Base-by-base conservation (phyloP, 2,888 invertebrate genomes). In the Drosophila acutilabella region DNA sequence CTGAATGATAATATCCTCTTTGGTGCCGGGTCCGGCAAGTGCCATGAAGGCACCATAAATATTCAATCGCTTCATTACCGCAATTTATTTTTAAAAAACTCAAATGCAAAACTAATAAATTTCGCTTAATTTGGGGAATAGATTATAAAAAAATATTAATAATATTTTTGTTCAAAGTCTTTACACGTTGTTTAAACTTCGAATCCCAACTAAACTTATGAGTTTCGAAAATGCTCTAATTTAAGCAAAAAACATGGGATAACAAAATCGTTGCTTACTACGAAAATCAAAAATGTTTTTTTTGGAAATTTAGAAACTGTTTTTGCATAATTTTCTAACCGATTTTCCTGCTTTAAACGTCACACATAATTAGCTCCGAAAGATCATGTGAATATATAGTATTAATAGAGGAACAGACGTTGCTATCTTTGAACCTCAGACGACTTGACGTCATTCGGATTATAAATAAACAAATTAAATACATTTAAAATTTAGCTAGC, bases 321-420 rank as follows among this genome's bases (percentile, higher is more conserved):
- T 20, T 23, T 23, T 23, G 4, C 23, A 23, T 5, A 2, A 26
- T 26, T 57, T 60, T 57, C 23, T 23, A 30, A 10, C 36, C 23
- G n/a, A 4, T 44, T 36, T 14, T 60, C 26, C 30, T 41, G 5
- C 47, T 38, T 40, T 6, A 47, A 74, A 59, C 84, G 81, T 83
- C 87, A 87, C 81, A 87, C 71, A 56, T 81, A 81, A 81, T 81
- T 81, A 87, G 64, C 88, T 78, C 69, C 42, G 62, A 26, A 64
- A 42, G 64, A 81, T 59, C 42, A 45, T 57, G 47, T 38, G 33
- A 5, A 33, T 50, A 26, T 11, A 18, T 50, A 38, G 33, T 64
- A 62, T 38, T 64, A 18, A 53, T 53, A 69, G 23, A 47, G 65
- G 16, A 56, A 38, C 41, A 41, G 33, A 48, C 60, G 16, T 26